Percentiles rank a stretch among this genome's conserved stretches.
Evolutionary conservation across 2,113 vertebrate genomes (phyloP).

Genomic region (Varanus komodoensis): DNA sequence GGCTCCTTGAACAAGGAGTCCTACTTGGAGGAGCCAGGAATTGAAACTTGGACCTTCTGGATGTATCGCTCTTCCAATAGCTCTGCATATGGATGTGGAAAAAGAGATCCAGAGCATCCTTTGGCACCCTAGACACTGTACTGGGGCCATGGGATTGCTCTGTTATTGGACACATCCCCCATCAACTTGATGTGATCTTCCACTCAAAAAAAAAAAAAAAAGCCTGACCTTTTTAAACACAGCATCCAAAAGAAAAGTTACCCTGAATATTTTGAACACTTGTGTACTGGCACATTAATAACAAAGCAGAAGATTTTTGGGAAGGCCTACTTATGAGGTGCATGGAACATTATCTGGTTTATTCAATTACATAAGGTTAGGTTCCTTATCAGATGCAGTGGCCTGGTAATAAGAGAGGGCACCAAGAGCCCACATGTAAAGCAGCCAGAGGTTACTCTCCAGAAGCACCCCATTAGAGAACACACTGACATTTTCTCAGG

Average conservation of each 20-base stretch:
- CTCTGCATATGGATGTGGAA: too few relatives aligned
- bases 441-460: slow-evolving; percentile 12
- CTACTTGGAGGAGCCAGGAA: too few relatives aligned
- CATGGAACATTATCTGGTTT: slow-evolving; percentile 16
- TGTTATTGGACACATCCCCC: neutral
- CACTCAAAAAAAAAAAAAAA: neutral
- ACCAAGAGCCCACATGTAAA: neutral
- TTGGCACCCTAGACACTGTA: too few relatives aligned
- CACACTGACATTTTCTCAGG: slow-evolving; percentile 68
- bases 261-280: neutral
- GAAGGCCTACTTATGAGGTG: neutral
- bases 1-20: too few relatives aligned
- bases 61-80: too few relatives aligned
- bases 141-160: too few relatives aligned
- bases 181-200: neutral
- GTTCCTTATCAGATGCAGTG: neutral
- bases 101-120: too few relatives aligned
- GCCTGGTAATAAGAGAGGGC: slow-evolving; percentile 3
- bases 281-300: neutral
- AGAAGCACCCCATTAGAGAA: slow-evolving; percentile 54
- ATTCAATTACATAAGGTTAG: fast-evolving
- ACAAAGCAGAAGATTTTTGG: neutral
- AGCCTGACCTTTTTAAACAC: neutral
- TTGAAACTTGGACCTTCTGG: too few relatives aligned
- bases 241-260: neutral